Evolutionary conservation across 2,888 invertebrate species (phyloP).

Genomic region (Eupithecia centaureata): DNA sequence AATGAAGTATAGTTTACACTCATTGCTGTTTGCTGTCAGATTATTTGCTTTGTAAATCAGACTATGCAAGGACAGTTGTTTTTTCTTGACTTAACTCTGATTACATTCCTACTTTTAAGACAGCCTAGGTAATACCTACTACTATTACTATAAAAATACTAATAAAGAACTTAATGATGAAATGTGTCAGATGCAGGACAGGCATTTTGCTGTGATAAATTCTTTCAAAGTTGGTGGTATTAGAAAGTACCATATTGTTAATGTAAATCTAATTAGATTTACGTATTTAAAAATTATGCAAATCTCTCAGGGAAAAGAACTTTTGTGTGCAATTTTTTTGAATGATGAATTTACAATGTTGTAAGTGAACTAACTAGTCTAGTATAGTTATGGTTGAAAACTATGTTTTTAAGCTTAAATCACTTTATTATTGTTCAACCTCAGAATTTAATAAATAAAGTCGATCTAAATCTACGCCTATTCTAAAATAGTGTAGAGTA

Average conservation of each 20-base stretch:
- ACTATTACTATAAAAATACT: not conserved
- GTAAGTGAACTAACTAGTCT: conserved; percentile 32
- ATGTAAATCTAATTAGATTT: not conserved
- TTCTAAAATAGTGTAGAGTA: conserved; percentile 31
- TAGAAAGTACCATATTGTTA: not conserved
- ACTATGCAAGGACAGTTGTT: no score
- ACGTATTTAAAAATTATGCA: not conserved
- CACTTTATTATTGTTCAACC: conserved; percentile 36
- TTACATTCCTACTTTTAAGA: not conserved
- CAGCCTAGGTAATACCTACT: not conserved
- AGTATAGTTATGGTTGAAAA: conserved; percentile 20
- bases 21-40: no score
- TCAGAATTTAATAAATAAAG: conserved; percentile 23
- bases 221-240: not conserved
- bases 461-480: conserved; percentile 27
- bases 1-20: no score
- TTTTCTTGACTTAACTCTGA: not conserved
- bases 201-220: not conserved
- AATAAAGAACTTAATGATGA: not conserved
- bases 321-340: not conserved
- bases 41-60: no score
- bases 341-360: conserved; percentile 30
- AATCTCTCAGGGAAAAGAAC: not conserved
- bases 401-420: conserved; percentile 33
- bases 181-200: not conserved